Evolutionary conservation across 2,797 vertebrate species (phyloP), one percentile per base, ranked within the genome.

Genomic region (Buphagus erythrorhynchus): DNA sequence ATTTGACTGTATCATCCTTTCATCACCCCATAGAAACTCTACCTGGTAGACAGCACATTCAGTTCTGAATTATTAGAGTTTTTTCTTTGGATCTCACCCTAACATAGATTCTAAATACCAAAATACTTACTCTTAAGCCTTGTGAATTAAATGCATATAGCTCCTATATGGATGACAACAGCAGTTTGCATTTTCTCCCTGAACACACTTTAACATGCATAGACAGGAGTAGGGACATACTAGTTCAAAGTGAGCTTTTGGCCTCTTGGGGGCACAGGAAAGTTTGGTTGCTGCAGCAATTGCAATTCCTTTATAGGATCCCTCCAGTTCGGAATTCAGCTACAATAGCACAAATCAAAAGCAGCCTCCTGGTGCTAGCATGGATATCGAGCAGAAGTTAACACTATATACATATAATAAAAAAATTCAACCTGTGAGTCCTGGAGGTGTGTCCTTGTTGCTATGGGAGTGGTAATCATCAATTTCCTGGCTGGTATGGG

Each of bases 401-500:
- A 59, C 35, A 29, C 5, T 17, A 43, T 20, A 61, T 7, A 48
- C 16, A 52, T 25, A 13, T 21, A 57, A 57, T 17, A 35, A 91
- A 55, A 90, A 73, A 65, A 51, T 33, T 63, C 66, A 79, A 55
- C 15, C 22, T 45, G 5, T 66, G 6, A 69, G 75, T 55, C 38
- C 52, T 4, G 1, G 66, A 63, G 49, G 29, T 75, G 42, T 46
- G 45, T 71, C 71, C 67, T 74, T 46, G 78, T 88, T 89, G 78
- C 90, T 69, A 13, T 49, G 68, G 83, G 36, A 95, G 72, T 13
- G 11, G n/a, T 80, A 95, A 94, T 66, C 68, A 45, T 61, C 48
- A 75, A 82, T 93, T 95, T 96, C 91, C 95, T 96, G 91, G 28
- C 63, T 54, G n/a, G 16, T 35, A 58, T 38, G 86, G 29, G 48